Percentiles rank a stretch among this genome's conserved stretches.
These are phyloP conservation scores for Amitus sp. DNA, from an alignment of 2,888 invertebrate species.

Conservation along the genomic window DNA sequence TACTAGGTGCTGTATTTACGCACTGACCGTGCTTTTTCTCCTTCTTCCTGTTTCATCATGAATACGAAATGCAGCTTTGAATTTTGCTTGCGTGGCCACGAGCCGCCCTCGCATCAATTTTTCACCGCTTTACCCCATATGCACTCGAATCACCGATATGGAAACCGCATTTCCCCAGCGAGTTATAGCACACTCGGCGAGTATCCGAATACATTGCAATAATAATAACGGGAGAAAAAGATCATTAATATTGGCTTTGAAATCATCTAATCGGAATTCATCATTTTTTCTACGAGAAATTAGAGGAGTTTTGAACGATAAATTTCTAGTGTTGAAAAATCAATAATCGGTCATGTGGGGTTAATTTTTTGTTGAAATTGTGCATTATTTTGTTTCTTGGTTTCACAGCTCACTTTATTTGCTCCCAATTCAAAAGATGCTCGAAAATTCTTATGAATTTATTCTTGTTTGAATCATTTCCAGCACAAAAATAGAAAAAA, in stretches of 20 bases:
- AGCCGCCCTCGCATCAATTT: slow-evolving; percentile 59
- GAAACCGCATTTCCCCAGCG: slow-evolving; percentile 57
- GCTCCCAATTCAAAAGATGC: too few species aligned
- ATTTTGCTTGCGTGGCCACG: slow-evolving; percentile 62
- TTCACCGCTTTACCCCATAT: slow-evolving; percentile 56
- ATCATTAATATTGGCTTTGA: slow-evolving; percentile 1
- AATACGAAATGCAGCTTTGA: slow-evolving; percentile 64
- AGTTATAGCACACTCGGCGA: slow-evolving; percentile 36
- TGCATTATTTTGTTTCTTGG: too few species aligned
- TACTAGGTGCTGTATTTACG: slow-evolving; percentile 36
- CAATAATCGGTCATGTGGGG: too few species aligned
- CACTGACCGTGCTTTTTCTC: slow-evolving; percentile 42
- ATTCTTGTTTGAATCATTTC: too few species aligned
- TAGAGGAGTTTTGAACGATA: too few species aligned
- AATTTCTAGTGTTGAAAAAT: too few species aligned
- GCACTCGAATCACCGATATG: slow-evolving; percentile 58
- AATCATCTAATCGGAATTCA: slow-evolving; percentile 28
- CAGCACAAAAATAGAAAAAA: too few species aligned
- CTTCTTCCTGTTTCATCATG: slow-evolving; percentile 56
- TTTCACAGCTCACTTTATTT: too few species aligned
- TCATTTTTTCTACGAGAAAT: too few species aligned
- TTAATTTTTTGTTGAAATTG: too few species aligned
- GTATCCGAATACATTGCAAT: slow-evolving; percentile 33
- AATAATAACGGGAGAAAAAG: slow-evolving; percentile 23
- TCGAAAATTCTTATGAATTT: too few species aligned